Conservation (phyloP, 1,140 invertebrate genomes). For the Doryteuthis pealeii region DNA sequence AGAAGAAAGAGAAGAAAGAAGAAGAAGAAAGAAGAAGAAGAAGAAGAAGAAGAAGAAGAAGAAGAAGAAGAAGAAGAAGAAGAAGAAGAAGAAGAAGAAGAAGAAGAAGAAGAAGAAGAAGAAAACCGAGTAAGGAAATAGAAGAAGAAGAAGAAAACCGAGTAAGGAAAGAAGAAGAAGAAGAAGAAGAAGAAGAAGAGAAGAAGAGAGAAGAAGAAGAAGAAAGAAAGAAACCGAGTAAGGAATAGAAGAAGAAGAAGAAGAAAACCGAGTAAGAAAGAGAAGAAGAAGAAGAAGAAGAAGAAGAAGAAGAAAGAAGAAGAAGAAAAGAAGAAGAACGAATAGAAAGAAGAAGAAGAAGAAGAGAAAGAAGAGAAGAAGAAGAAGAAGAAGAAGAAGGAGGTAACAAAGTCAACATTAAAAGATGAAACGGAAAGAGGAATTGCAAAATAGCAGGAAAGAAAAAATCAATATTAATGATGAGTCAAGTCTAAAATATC, state of each 20-base stretch:
- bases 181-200: too few relatives aligned
- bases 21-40: too few relatives aligned
- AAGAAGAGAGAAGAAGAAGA: too few relatives aligned
- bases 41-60: too few relatives aligned
- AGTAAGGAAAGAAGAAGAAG: too few relatives aligned
- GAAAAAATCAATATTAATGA: neutral
- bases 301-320: constrained; percentile 8
- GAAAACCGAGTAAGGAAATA: too few relatives aligned
- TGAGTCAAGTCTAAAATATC: too few relatives aligned
- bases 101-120: too few relatives aligned
- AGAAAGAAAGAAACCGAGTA: neutral
- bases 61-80: too few relatives aligned
- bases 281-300: neutral
- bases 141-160: too few relatives aligned
- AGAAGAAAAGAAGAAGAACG: neutral
- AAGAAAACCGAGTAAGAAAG: neutral
- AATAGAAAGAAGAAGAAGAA: neutral
- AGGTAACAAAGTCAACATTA: neutral
- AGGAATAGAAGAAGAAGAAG: neutral
- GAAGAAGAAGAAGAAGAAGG: constrained; percentile 9
- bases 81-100: too few relatives aligned
- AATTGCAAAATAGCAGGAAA: neutral
- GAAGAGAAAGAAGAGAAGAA: neutral
- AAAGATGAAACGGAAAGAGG: neutral
- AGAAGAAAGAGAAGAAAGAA: too few relatives aligned